Evolutionary conservation across 2,797 vertebrate species (phyloP).

Genomic region (Periparus ater): DNA sequence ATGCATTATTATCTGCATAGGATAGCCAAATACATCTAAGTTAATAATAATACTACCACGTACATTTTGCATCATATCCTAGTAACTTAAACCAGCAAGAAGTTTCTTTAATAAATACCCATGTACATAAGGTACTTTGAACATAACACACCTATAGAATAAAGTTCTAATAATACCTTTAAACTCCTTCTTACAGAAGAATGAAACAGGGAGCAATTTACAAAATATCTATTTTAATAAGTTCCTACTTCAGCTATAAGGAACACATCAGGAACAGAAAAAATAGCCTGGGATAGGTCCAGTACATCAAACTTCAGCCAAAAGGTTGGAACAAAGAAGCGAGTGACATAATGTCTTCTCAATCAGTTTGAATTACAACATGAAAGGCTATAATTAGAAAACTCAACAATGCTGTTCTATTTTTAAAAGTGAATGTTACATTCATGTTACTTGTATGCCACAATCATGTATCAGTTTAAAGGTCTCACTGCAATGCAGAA

Average conservation of each 20-base stretch:
- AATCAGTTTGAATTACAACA: background rate
- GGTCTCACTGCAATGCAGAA: background rate
- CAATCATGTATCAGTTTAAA: background rate
- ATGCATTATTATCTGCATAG: background rate
- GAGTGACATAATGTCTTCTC: background rate
- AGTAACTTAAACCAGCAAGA: background rate
- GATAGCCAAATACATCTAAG: background rate
- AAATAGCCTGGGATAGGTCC: background rate
- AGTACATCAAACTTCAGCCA: background rate
- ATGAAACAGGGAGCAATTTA: background rate
- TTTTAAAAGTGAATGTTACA: background rate
- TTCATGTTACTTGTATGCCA: background rate
- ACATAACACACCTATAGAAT: background rate
- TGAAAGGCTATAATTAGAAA: background rate
- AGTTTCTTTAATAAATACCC: background rate
- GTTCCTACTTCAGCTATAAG: background rate
- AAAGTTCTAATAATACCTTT: background rate
- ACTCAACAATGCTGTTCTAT: background rate
- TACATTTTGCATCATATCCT: background rate
- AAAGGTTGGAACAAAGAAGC: background rate
- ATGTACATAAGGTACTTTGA: background rate
- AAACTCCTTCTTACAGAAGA: background rate
- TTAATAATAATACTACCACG: background rate
- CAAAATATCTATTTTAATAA: background rate
- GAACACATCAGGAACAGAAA: background rate